Conservation (phyloP, 2,888 invertebrate species). For the Bombylius discolor region DNA sequence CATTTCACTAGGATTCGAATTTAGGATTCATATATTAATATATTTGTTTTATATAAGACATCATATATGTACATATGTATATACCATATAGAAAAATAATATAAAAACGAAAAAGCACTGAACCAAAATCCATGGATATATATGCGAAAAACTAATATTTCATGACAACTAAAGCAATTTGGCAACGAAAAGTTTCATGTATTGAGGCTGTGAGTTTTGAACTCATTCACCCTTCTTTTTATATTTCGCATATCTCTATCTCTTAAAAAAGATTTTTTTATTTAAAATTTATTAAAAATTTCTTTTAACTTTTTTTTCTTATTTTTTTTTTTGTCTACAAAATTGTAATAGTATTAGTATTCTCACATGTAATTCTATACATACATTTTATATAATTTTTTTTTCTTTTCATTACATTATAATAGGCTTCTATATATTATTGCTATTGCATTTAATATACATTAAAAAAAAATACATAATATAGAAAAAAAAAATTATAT, state of each 20-base stretch:
- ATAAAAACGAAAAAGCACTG: neutral
- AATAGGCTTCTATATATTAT: too few species aligned
- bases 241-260: neutral
- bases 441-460: too few species aligned
- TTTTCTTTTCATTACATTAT: too few species aligned
- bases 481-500: neutral
- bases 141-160: conserved; percentile 20
- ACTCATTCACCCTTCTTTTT: neutral
- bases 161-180: conserved; percentile 24
- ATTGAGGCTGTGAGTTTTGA: conserved; percentile 13
- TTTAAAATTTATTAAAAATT: neutral
- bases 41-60: too few species aligned
- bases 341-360: neutral
- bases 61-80: too few species aligned
- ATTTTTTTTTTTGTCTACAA: neutral
- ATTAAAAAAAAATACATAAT: too few species aligned
- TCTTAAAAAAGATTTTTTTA: neutral
- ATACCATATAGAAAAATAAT: neutral
- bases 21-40: too few species aligned
- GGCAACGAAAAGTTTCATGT: conserved; percentile 22
- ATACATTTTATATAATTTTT: too few species aligned
- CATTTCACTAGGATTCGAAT: too few species aligned
- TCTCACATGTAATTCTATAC: too few species aligned
- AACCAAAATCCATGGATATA: conserved; percentile 7
- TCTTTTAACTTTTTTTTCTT: neutral